A percentile compares a stretch with the other conserved stretches of the same genome.
Evolutionary conservation across 2,797 vertebrate species (phyloP).

Genomic region (Amblyraja radiata): DNA sequence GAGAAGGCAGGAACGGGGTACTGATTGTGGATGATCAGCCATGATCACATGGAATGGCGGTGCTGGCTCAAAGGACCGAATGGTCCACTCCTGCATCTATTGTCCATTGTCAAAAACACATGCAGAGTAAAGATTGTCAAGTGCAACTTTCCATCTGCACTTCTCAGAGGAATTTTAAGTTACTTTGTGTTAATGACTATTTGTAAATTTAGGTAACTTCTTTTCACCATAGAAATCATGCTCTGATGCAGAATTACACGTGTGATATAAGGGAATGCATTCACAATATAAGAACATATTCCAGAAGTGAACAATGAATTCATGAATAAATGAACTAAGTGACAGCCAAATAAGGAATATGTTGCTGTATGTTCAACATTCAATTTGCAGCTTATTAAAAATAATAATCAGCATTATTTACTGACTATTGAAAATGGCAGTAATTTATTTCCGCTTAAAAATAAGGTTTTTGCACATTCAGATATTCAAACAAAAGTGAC

Average conservation of each 20-base stretch:
- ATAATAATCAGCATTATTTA: not conserved
- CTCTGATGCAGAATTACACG: not conserved
- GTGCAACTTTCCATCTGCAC: not conserved
- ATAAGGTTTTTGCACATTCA: not conserved
- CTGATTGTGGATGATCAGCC: too few relatives aligned
- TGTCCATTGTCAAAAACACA: not conserved
- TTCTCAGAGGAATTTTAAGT: constrained; percentile 6
- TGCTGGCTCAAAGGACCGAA: too few relatives aligned
- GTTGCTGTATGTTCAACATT: not conserved
- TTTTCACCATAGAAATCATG: not conserved
- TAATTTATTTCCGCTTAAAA: not conserved
- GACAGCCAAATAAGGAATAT: not conserved
- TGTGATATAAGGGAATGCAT: not conserved
- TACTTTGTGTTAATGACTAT: not conserved
- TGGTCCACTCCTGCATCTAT: too few relatives aligned
- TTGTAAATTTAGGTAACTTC: constrained; percentile 23
- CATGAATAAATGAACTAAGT: not conserved
- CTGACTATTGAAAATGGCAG: not conserved
- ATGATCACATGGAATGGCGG: too few relatives aligned
- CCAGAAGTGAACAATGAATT: constrained; percentile 24
- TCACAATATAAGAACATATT: not conserved
- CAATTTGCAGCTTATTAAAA: not conserved
- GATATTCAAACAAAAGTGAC: not conserved
- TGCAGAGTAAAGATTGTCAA: not conserved
- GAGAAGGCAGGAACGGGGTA: too few relatives aligned